Evolutionary conservation across 1,140 invertebrate genomes (phyloP).

Genomic region (Drosophila arawakana): DNA sequence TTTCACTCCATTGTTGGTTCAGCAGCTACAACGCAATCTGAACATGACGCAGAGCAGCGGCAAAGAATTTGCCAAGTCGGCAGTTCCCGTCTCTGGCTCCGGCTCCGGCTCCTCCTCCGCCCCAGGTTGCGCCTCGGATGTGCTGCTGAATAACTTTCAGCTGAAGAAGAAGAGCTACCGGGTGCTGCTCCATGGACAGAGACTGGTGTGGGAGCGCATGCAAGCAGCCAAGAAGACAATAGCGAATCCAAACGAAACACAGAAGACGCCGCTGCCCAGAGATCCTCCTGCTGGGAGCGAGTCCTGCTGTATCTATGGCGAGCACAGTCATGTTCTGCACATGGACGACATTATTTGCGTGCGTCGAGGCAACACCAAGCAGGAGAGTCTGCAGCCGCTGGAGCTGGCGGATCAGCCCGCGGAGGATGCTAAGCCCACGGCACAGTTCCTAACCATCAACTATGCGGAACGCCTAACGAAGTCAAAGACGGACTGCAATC

Average conservation of each 20-base stretch:
- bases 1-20: slow-evolving; percentile 12
- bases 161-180: slow-evolving; percentile 87
- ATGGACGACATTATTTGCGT: slow-evolving; percentile 74
- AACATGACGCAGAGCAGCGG: slow-evolving; percentile 57
- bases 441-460: slow-evolving; percentile 87
- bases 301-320: slow-evolving; percentile 44
- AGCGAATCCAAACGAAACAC: slow-evolving; percentile 74
- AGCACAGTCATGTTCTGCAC: slow-evolving; percentile 67
- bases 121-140: slow-evolving; percentile 41
- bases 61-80: slow-evolving; percentile 50
- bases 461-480: slow-evolving; percentile 86
- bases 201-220: slow-evolving; percentile 87
- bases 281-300: slow-evolving; percentile 61
- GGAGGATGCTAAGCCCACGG: slow-evolving; percentile 54
- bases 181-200: slow-evolving; percentile 88
- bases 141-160: slow-evolving; percentile 87
- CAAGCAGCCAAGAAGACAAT: slow-evolving; percentile 54
- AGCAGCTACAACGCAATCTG: slow-evolving; percentile 53
- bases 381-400: slow-evolving; percentile 54
- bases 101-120: slow-evolving; percentile 19
- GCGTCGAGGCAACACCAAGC: slow-evolving; percentile 62
- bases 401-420: slow-evolving; percentile 14
- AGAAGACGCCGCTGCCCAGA: slow-evolving; percentile 47
- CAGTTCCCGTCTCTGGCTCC: slow-evolving; percentile 18
- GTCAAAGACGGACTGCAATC: slow-evolving; percentile 85